Percentiles rank a stretch among this genome's conserved stretches.
These are phyloP conservation scores for Poecilia velifera DNA, from an alignment of 2,797 vertebrate species.

Conservation along the genomic window DNA sequence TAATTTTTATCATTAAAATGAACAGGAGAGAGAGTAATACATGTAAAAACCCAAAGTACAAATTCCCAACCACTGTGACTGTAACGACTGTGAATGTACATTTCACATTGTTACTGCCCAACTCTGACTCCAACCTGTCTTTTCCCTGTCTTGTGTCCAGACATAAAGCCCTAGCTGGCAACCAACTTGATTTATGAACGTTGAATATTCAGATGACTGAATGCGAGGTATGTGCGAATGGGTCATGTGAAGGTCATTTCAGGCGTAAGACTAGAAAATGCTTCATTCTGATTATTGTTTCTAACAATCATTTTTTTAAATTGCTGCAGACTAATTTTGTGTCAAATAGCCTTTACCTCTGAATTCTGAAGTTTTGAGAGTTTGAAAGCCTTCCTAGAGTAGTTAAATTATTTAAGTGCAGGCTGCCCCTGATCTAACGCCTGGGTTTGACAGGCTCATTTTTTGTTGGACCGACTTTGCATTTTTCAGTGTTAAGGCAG, in stretches of 20 bases:
- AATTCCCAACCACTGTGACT: no score
- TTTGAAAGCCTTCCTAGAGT: background rate
- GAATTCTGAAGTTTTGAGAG: background rate
- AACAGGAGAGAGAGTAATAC: no score
- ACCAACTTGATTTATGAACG: no score
- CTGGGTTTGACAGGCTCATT: background rate
- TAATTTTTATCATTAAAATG: no score
- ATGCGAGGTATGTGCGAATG: no score
- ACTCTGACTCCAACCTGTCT: background rate
- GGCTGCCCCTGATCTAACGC: background rate
- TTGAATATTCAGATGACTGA: no score
- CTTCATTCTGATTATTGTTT: background rate
- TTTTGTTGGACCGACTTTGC: background rate
- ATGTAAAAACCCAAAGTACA: no score
- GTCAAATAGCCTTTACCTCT: background rate
- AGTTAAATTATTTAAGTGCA: background rate
- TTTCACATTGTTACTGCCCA: no score
- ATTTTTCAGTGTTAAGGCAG: background rate
- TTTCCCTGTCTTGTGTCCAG: background rate
- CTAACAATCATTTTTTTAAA: background rate
- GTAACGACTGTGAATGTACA: no score
- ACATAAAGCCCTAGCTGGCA: background rate
- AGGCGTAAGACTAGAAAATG: no score
- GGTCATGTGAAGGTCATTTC: no score
- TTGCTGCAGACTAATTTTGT: background rate